Conservation (phyloP, 2,888 invertebrate species). For the Aphidius colemani region DNA sequence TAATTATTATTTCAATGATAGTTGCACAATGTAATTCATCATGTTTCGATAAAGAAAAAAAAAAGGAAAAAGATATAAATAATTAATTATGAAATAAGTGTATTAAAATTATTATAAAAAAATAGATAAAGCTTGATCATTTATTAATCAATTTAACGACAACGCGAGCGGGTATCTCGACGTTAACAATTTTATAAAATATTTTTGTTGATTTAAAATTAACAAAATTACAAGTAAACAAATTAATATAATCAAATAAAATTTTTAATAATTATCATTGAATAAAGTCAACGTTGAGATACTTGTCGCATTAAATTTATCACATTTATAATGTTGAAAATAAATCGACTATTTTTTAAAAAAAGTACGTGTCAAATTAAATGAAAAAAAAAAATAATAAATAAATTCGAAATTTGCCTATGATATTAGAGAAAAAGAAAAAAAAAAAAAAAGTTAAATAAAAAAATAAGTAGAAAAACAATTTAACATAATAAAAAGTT, state of each 20-base stretch:
- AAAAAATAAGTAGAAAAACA: slow-evolving; percentile 23
- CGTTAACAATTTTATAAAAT: background rate
- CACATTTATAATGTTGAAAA: slow-evolving; percentile 27
- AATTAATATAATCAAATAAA: slow-evolving; percentile 33
- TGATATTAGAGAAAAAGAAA: slow-evolving; percentile 19
- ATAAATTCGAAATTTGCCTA: slow-evolving; percentile 5
- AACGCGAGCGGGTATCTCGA: background rate
- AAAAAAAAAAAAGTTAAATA: slow-evolving; percentile 24
- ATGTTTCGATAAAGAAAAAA: slow-evolving; percentile 35
- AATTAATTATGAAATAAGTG: slow-evolving; percentile 45
- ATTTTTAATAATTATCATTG: slow-evolving; percentile 3
- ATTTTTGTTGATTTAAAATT: background rate
- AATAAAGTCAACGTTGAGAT: slow-evolving; percentile 9
- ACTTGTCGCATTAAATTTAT: background rate
- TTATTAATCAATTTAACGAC: slow-evolving; percentile 3
- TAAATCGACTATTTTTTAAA: slow-evolving; percentile 54
- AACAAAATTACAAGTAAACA: slow-evolving; percentile 9
- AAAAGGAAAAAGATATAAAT: slow-evolving; percentile 36
- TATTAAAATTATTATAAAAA: slow-evolving; percentile 38
- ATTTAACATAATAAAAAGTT: slow-evolving; percentile 22
- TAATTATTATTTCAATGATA: slow-evolving; percentile 31
- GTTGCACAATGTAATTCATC: slow-evolving; percentile 43
- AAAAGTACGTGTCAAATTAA: slow-evolving; percentile 45
- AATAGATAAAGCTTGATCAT: slow-evolving; percentile 6
- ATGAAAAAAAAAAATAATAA: background rate